Evolutionary conservation across 2,797 vertebrate species (phyloP).

Genomic region (Octomys mimax): DNA sequence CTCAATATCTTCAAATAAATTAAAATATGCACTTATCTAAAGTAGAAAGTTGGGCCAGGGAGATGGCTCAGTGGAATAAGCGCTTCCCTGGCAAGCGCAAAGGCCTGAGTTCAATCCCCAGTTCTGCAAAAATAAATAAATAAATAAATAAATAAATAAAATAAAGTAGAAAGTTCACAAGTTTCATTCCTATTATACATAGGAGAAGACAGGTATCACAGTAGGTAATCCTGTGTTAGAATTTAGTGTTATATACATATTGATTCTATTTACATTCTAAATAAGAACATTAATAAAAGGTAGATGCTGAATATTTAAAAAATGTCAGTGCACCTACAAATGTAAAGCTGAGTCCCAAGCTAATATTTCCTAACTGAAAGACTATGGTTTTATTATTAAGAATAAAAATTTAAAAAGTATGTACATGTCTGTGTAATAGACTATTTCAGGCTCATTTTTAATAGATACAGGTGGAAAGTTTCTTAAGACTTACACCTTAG

Average conservation of each 20-base stretch:
- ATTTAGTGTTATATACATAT: background rate
- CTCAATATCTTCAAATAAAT: background rate
- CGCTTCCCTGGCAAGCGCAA: no score
- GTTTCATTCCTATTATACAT: background rate
- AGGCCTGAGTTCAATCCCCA: no score
- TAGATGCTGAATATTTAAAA: slow-evolving; percentile 36
- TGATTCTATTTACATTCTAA: background rate
- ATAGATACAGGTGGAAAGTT: background rate
- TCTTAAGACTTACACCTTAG: background rate
- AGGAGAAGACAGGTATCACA: background rate
- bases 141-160: no score
- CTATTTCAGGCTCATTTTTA: slow-evolving; percentile 14
- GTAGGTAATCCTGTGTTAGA: background rate
- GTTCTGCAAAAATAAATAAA: no score
- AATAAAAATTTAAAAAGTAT: background rate
- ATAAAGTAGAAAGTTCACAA: background rate
- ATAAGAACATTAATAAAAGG: slow-evolving; percentile 53
- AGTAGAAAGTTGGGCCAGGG: background rate
- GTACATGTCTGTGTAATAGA: no score
- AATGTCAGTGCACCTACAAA: background rate
- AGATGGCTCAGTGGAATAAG: no score
- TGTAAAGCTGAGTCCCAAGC: background rate
- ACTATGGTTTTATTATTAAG: background rate
- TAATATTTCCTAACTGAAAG: background rate
- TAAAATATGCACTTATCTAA: background rate